Base-by-base conservation (phyloP, 1,140 invertebrate species). In the Pygmarrhopalites habei region DNA sequence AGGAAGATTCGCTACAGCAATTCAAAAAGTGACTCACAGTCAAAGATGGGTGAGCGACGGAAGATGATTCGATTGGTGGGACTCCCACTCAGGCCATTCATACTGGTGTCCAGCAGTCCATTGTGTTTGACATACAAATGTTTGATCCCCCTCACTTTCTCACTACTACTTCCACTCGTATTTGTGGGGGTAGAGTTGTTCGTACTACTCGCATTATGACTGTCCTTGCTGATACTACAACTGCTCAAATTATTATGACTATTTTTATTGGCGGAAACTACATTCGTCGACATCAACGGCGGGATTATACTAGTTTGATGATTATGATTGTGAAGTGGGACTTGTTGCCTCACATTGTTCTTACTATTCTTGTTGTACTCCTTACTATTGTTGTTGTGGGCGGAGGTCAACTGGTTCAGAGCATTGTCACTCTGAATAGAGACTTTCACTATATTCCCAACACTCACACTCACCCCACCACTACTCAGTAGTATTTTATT, bases 321-420 rank as follows among this genome's bases (percentile, higher is more conserved):
- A 19, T 55, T 28, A 55, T 55, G 52, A 30, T 32, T 58, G 7
- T 60, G 32, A 43, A 32, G 23, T 19, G 3, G 73, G 14, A 83
- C 84, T 60, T 85, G 73, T 69, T 87, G 86, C 66, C 86, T 85
- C 3, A 85, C 85, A 29, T 26, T 14, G 17, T 41, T 39, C 15
- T 52, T 25, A 46, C 14, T 26, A 49, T 28, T 55, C 10, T 56
- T 55, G 29, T n/a, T 14, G 21, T 44, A 17, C 29, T 57, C 28
- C 4, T 28, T 23, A 23, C 21, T 19, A 53, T 53, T 17, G 25
- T 61, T 29, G 29, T 53, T 7, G n/a, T n/a, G n/a, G n/a, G n/a
- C n/a, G n/a, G n/a, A n/a, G n/a, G n/a, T n/a, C n/a, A n/a, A n/a
- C n/a, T n/a, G n/a, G n/a, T n/a, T n/a, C 23, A 21, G 19, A n/a